A percentile compares a stretch with the other conserved stretches of the same genome.
Conservation (phyloP, 2,113 vertebrate species). For the Paradoxurus hermaphroditus region DNA sequence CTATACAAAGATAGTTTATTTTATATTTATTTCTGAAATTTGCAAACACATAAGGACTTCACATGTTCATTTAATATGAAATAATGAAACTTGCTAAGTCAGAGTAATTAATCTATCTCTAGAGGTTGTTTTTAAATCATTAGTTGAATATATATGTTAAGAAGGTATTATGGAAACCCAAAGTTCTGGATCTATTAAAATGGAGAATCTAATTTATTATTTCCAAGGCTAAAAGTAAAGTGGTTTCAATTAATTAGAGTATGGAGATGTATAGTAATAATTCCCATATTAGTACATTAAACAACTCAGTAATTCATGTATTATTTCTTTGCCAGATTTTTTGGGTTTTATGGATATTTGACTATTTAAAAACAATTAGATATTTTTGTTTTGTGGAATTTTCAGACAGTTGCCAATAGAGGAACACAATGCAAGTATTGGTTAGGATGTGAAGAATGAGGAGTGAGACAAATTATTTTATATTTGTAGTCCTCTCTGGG, state of each 20-base stretch:
- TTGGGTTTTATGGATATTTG: background rate
- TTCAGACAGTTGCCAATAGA: background rate
- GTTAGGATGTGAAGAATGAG: background rate
- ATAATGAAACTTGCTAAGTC: background rate
- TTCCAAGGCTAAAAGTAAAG: background rate
- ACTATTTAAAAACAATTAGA: background rate
- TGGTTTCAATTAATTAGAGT: background rate
- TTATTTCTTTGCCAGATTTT: background rate
- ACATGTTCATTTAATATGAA: background rate
- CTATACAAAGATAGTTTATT: background rate
- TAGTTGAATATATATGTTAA: background rate
- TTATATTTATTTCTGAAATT: slow-evolving; percentile 27
- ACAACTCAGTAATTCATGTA: background rate
- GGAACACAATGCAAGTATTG: background rate
- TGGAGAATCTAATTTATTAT: background rate
- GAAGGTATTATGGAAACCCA: background rate
- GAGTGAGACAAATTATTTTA: background rate
- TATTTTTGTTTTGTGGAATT: background rate
- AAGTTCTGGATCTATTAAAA: background rate
- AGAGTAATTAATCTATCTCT: background rate
- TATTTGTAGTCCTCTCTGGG: background rate
- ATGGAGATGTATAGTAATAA: background rate
- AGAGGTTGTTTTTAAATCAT: slow-evolving; percentile 7
- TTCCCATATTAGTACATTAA: background rate
- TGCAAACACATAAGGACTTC: background rate